phyloP scores from a whole-genome alignment of 2,888 invertebrate genomes.

The Scaptomyza cyrtandrae region DNA sequence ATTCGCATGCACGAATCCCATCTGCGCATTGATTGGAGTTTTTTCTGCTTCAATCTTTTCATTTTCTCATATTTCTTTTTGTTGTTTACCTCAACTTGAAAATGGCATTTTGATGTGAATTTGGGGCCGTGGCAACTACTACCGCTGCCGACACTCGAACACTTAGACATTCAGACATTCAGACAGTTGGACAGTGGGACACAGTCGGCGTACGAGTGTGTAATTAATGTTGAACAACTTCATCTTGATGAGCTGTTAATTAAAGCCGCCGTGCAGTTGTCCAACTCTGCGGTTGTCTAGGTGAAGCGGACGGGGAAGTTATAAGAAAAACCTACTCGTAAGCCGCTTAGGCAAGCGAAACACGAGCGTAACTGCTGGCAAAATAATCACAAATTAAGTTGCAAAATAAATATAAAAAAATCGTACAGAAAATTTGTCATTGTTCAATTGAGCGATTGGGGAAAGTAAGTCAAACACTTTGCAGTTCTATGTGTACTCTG shows the following conservation, averaged over 20 bases:
- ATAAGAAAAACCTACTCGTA: constrained; percentile 30
- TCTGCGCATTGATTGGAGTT: constrained; percentile 59
- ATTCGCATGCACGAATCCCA: constrained; percentile 55
- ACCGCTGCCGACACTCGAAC: constrained; percentile 43
- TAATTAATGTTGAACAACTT: constrained; percentile 77
- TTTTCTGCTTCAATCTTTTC: constrained; percentile 3
- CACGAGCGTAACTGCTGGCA: constrained; percentile 61
- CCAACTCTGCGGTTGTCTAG: constrained; percentile 14
- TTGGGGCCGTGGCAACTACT: constrained; percentile 48
- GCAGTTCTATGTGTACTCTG: constrained; percentile 51
- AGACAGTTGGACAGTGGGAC: constrained; percentile 4
- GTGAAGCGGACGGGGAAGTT: constrained; percentile 13
- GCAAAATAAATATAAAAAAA: constrained; percentile 38
- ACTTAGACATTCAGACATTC: constrained; percentile 10
- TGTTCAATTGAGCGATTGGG: constrained; percentile 51
- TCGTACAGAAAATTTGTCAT: constrained; percentile 50
- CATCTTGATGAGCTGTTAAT: constrained; percentile 77
- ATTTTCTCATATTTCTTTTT: constrained; percentile 4
- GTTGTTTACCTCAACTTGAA: constrained; percentile 52
- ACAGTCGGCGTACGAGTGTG: constrained; percentile 54
- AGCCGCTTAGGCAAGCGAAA: constrained; percentile 71
- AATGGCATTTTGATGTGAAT: constrained; percentile 65
- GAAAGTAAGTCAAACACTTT: constrained; percentile 73
- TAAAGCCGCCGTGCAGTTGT: constrained; percentile 61
- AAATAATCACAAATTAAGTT: constrained; percentile 60